Percentiles rank a stretch among this genome's conserved stretches.
Conservation (phyloP, 2,113 vertebrate genomes). For the Albula goreensis region DNA sequence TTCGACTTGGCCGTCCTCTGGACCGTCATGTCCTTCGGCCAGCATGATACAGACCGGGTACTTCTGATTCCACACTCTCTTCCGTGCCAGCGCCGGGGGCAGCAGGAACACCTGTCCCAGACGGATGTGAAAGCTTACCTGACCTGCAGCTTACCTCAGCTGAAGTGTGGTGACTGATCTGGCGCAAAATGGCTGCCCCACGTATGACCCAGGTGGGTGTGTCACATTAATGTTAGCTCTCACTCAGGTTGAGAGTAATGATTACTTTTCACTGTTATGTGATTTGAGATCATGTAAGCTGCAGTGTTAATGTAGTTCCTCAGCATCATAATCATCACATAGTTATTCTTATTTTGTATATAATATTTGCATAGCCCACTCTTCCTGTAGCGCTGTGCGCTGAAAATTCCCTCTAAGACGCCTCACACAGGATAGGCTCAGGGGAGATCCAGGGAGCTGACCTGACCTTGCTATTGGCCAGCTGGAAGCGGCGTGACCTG, state of each 20-base stretch:
- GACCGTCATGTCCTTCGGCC: background rate
- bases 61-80: slow-evolving; percentile 86
- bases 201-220: too few relatives aligned
- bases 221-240: too few relatives aligned
- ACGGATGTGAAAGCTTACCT: slow-evolving; percentile 25
- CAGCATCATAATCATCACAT: too few relatives aligned
- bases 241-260: background rate
- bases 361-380: background rate
- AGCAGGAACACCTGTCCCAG: slow-evolving; percentile 77
- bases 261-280: background rate
- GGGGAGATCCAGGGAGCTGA: background rate
- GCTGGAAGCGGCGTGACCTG: slow-evolving; percentile 69
- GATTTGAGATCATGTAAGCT: too few relatives aligned
- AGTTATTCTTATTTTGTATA: too few relatives aligned
- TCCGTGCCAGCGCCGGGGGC: slow-evolving; percentile 76
- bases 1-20: slow-evolving; percentile 32
- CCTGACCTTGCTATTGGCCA: slow-evolving; percentile 75
- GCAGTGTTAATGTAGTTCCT: too few relatives aligned
- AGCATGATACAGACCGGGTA: slow-evolving; percentile 85
- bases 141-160: too few relatives aligned
- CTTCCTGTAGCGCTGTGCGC: background rate
- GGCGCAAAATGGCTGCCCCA: too few relatives aligned
- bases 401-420: background rate
- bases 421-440: background rate
- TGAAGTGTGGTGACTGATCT: too few relatives aligned